These are phyloP conservation scores for Cheilosia pagana DNA, from an alignment of 2,888 invertebrate species.

Conservation along the genomic window DNA sequence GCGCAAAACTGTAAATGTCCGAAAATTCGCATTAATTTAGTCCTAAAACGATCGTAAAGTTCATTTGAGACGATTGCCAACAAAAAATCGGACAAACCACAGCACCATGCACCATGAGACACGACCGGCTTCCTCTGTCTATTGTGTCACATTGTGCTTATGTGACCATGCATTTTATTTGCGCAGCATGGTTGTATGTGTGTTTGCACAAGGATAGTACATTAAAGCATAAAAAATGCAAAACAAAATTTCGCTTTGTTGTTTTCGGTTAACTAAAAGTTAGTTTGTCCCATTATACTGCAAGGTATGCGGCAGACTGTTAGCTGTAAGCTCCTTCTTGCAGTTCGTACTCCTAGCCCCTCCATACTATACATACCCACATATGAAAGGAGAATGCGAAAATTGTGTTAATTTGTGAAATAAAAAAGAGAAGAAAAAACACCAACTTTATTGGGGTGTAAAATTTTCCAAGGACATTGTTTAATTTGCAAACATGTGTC, in stretches of 20 bases:
- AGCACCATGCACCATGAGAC: slow-evolving; percentile 7
- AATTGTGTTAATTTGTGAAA: slow-evolving; percentile 28
- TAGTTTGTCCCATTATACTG: slow-evolving; percentile 11
- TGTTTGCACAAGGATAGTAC: background rate
- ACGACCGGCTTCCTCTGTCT: background rate
- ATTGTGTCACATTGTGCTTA: background rate
- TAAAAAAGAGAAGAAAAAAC: slow-evolving; percentile 25
- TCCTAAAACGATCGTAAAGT: slow-evolving; percentile 51
- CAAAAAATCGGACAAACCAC: background rate
- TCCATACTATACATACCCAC: background rate
- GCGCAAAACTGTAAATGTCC: slow-evolving; percentile 55
- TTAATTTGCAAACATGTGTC: slow-evolving; percentile 51
- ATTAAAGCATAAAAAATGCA: background rate
- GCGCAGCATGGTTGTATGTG: background rate
- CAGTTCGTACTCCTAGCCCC: slow-evolving; percentile 5
- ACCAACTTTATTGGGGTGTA: background rate
- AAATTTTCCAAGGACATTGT: slow-evolving; percentile 21
- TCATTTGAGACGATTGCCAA: slow-evolving; percentile 30
- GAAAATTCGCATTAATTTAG: slow-evolving; percentile 44
- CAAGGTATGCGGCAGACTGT: slow-evolving; percentile 34
- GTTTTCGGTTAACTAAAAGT: background rate
- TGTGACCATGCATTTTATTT: background rate
- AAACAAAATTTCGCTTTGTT: background rate
- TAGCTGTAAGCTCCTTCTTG: slow-evolving; percentile 28
- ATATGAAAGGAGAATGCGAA: slow-evolving; percentile 13